These are phyloP conservation scores for Pipistrellus kuhlii DNA, from an alignment of 2,797 vertebrate genomes.

Conservation along the genomic window DNA sequence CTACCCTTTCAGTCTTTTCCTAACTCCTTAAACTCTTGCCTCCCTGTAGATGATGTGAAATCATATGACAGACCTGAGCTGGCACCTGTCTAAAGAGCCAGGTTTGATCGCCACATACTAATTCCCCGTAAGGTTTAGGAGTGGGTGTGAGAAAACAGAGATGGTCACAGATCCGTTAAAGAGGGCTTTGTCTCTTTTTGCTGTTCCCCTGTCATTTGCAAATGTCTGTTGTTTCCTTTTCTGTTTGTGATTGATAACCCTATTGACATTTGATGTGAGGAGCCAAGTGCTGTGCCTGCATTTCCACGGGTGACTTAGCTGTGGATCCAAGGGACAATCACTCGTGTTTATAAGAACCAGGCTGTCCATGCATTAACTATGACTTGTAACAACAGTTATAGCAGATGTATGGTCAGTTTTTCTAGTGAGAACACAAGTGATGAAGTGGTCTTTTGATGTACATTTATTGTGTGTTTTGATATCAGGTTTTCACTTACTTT, in stretches of 20 bases:
- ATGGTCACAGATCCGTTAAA: constrained; percentile 58
- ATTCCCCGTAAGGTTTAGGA: constrained; percentile 56
- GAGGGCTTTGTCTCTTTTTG: constrained; percentile 68
- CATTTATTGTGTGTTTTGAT: constrained; percentile 2
- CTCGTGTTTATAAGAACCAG: not conserved
- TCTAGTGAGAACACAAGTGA: not conserved
- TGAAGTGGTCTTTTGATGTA: constrained; percentile 53
- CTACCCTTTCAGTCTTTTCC: not conserved
- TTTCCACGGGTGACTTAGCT: constrained; percentile 18
- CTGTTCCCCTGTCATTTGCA: not conserved
- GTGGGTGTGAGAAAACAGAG: not conserved
- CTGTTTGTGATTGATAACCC: constrained; percentile 66
- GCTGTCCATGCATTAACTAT: not conserved
- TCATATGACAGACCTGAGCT: not conserved
- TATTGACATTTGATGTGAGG: constrained; percentile 55
- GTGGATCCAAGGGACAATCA: not conserved
- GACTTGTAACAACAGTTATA: not conserved
- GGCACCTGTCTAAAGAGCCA: not conserved
- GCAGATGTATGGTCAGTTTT: not conserved
- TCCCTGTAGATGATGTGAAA: not conserved
- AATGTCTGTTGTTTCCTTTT: constrained; percentile 35
- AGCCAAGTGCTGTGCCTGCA: not conserved
- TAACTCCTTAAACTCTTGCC: not conserved
- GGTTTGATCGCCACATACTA: constrained; percentile 37
- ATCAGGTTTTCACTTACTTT: not conserved